These are phyloP conservation scores for Sthenelais limicola DNA, from an alignment of 2,888 invertebrate species.

Conservation along the genomic window DNA sequence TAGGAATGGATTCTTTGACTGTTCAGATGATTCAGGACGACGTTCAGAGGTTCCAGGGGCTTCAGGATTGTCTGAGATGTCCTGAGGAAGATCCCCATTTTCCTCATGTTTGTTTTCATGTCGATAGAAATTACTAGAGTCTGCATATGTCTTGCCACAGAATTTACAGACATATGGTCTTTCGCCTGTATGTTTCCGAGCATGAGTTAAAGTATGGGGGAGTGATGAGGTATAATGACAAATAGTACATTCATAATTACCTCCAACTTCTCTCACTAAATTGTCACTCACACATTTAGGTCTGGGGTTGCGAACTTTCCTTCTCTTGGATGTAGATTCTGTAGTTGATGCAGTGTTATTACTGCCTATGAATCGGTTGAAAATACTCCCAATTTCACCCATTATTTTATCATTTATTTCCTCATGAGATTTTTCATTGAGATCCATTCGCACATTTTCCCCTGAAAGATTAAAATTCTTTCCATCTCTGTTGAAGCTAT, in stretches of 20 bases:
- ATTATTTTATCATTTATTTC: too few species aligned
- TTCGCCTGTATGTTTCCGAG: constrained; percentile 4
- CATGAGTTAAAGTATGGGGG: not conserved
- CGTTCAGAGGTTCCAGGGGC: too few species aligned
- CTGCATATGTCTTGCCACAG: not conserved
- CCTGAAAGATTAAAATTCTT: too few species aligned
- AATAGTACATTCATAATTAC: not conserved
- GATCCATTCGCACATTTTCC: too few species aligned
- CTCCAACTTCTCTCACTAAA: not conserved
- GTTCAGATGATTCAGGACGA: too few species aligned
- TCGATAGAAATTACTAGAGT: not conserved
- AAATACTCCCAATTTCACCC: too few species aligned
- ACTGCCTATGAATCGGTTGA: too few species aligned
- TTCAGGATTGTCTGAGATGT: not conserved
- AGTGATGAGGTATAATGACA: constrained; percentile 4
- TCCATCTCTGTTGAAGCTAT: too few species aligned
- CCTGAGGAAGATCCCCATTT: not conserved
- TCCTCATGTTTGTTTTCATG: not conserved
- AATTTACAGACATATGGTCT: constrained; percentile 4
- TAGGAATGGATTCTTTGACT: not conserved
- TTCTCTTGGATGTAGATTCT: too few species aligned
- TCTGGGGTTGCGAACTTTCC: not conserved
- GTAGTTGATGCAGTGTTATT: too few species aligned
- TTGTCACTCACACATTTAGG: not conserved
- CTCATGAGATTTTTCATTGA: too few species aligned